Base-by-base conservation (phyloP, 2,888 invertebrate species). In the Rambutsinella grinnellia region DNA sequence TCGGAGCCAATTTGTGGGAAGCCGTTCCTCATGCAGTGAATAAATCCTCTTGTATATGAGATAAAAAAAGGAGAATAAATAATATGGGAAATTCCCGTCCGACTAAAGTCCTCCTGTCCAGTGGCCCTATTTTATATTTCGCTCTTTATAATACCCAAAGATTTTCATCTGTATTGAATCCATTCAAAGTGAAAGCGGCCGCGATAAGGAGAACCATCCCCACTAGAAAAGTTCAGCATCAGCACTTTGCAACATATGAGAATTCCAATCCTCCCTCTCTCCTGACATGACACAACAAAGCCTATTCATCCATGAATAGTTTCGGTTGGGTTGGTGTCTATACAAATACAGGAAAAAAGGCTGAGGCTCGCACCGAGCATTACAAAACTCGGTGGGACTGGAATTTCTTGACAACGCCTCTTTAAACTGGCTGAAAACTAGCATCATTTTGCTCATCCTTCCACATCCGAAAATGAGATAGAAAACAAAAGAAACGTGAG, bases 361-460 rank as follows among this genome's bases (percentile, higher is more conserved):
- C 6, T 36, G 36, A 36, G 13, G 6, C 6, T 36, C 6, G 36
- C 36, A 13, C 36, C 36, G 36, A 8, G 36, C 5, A 36, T 36
- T 36, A 13, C 36, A 36, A 36, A 36, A 36, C 36, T 8, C 36
- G 13, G 36, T 8, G 36, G 36, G 13, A 36, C 36, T 36, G 36
- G 36, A 36, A 36, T 36, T 36, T 36, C 36, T 36, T 36, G 36
- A 36, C 36, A 36, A 36, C 36, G 6, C 36, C 36, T 36, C 61
- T 69, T 69, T 69, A 69, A 61, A 69, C 51, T 69, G 27, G 69
- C 17, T 69, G 60, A 53, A 69, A 69, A 69, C 69, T 61, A 69
- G 53, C 53, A 58, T 69, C 53, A 69, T 69, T n/a, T 69, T 69
- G 61, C 54, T 47, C 69, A 69, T 61, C 58, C 53, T 69, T 69